phyloP scores from a whole-genome alignment of 2,113 vertebrate genomes.

The Syngnathus floridae region DNA sequence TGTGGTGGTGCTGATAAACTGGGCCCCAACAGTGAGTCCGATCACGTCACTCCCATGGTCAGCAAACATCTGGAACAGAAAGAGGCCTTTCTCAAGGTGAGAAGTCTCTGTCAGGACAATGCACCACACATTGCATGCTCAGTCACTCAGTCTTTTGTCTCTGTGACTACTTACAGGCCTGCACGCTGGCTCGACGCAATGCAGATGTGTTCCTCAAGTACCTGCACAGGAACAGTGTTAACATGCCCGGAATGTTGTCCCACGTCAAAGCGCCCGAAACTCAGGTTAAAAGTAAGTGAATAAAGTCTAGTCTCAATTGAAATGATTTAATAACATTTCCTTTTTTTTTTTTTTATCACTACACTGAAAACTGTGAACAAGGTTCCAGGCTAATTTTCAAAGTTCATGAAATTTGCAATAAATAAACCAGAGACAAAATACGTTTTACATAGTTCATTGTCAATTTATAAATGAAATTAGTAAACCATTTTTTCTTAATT shows the following conservation, averaged over 20 bases:
- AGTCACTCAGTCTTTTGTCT: constrained; percentile 3
- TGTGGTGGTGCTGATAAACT: constrained; percentile 96
- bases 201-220: constrained; percentile 99
- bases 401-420: neutral
- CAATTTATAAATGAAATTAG: too few species aligned
- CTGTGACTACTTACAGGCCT: constrained; percentile 73
- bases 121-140: neutral
- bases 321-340: too few species aligned
- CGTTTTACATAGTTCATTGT: too few species aligned
- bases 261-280: constrained; percentile 97
- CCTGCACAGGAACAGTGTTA: constrained; percentile 95
- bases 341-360: neutral
- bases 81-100: constrained; percentile 94
- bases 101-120: neutral
- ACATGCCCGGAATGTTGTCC: constrained; percentile 97
- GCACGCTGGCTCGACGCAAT: constrained; percentile 89
- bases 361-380: neutral
- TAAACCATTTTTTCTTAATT: too few species aligned
- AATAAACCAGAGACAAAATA: too few species aligned
- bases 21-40: constrained; percentile 93
- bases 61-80: constrained; percentile 98
- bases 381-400: neutral
- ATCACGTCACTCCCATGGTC: constrained; percentile 97
- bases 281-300: constrained; percentile 96
- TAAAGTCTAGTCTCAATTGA: too few species aligned